Evolutionary conservation across 92 coral and sea anemone species (phyloP).

Genomic region (Virgularia gustaviana): DNA sequence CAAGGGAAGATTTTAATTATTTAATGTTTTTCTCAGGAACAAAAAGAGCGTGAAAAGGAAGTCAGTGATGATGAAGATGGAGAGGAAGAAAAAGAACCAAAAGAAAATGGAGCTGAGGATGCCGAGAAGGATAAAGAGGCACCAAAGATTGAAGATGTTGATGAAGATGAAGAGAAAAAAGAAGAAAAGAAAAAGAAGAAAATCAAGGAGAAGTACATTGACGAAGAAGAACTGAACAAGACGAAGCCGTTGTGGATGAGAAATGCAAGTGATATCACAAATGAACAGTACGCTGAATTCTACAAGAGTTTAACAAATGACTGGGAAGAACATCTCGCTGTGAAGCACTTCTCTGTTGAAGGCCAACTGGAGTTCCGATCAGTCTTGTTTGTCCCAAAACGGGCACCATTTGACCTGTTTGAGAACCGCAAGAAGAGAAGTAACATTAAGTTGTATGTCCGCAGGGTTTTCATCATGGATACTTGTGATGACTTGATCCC

Average conservation of each 20-base stretch:
- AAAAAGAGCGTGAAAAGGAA: conserved; percentile 95
- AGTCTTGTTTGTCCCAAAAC: conserved; percentile 78
- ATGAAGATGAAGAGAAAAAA: conserved; percentile 25
- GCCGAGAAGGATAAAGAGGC: conserved; percentile 69
- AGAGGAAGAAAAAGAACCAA: conserved; percentile 67
- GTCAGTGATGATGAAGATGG: conserved; percentile 85
- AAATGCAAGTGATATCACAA: conserved; percentile 88
- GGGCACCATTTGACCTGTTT: conserved; percentile 97
- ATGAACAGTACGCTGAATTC: conserved; percentile 91
- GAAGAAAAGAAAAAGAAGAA: conserved; percentile 88
- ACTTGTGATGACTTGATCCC: conserved; percentile 97
- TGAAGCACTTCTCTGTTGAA: conserved; percentile 98
- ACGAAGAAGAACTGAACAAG: conserved; percentile 91
- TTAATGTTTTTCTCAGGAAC: conserved; percentile 53
- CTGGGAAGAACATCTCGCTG: conserved; percentile 99
- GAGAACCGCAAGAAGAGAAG: conserved; percentile 98
- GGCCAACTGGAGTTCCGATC: conserved; percentile 98
- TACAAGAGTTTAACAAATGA: conserved; percentile 98
- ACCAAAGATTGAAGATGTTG: neutral
- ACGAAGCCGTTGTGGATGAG: conserved; percentile 99
- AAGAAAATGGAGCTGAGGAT: conserved; percentile 79
- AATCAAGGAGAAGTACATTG: conserved; percentile 88
- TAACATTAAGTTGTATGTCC: conserved; percentile 98
- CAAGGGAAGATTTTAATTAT: neutral
- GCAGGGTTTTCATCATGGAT: conserved; percentile 99